A percentile compares a stretch with the other conserved stretches of the same genome.
Conservation (phyloP, 2,888 invertebrate species). For the Apeira syringaria region DNA sequence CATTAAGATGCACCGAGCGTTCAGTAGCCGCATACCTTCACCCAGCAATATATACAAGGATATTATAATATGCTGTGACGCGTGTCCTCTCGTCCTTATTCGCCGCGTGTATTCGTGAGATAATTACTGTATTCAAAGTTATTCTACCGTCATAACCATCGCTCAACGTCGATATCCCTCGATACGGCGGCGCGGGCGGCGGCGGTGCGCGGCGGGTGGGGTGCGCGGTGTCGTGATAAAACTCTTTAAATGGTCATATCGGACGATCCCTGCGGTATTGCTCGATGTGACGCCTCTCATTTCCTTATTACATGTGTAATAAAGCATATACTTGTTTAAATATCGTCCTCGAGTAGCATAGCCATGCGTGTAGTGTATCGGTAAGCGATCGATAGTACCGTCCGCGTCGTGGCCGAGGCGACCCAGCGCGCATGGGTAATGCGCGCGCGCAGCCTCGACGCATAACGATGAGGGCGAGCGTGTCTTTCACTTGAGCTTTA, state of each 20-base stretch:
- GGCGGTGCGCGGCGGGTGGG: too few species aligned
- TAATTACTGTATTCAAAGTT: constrained; percentile 80
- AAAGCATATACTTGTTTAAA: constrained; percentile 52
- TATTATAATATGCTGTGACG: constrained; percentile 54
- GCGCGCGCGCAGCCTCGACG: constrained; percentile 58
- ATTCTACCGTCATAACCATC: constrained; percentile 79
- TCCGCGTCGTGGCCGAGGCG: constrained; percentile 53
- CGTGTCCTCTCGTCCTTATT: constrained; percentile 58
- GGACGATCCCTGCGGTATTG: constrained; percentile 58
- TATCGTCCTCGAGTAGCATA: constrained; percentile 47
- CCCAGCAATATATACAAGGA: constrained; percentile 54
- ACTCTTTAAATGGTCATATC: constrained; percentile 74
- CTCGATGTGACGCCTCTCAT: constrained; percentile 33
- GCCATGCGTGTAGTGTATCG: constrained; percentile 55
- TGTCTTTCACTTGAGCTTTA: constrained; percentile 48
- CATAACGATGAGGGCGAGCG: constrained; percentile 69
- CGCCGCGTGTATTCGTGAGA: constrained; percentile 67
- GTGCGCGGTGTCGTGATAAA: constrained; percentile 72
- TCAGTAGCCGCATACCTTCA: constrained; percentile 43
- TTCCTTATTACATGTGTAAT: constrained; percentile 46
- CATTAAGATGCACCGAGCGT: constrained; percentile 48
- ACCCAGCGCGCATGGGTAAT: constrained; percentile 72
- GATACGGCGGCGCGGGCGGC: constrained; percentile 64
- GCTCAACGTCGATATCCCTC: constrained; percentile 72
- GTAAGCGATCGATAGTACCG: constrained; percentile 74